Base-by-base conservation (phyloP, 2,888 invertebrate species). In the Tetranychus truncatus region DNA sequence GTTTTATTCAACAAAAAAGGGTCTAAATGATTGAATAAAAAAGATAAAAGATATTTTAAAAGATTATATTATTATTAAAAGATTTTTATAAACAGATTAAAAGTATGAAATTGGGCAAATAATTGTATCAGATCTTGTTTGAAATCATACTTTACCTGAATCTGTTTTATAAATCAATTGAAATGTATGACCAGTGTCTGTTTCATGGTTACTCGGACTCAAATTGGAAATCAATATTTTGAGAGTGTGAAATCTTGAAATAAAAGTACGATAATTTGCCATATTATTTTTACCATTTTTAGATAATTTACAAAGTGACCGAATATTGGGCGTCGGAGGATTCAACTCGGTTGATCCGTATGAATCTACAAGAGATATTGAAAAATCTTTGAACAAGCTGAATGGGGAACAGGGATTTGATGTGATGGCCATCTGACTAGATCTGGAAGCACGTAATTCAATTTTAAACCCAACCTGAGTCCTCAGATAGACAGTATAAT, bases 1-100 rank as follows among this genome's bases (percentile, higher is more conserved):
- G 83, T 76, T 82, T 85, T 45, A 66, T 77, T 77, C 44, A 84
- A 84, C 75, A 87, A 87, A 71, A 87, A 86, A 21, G 76, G 75
- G 77, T 80, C 80, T 80, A 74, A 8, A 75, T 73, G 24, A 20
- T 66, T 75, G 45, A 15, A 34, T 34, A 34, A 2, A 34, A 34
- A 66, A n/a, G n/a, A n/a, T n/a, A n/a, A 75, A 75, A 46, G 74
- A 34, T 24, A 15, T 24, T 4, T 34, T 34, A 34, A 34, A 34
- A 34, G 34, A 34, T 34, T 5, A n/a, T n/a, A n/a, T n/a, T n/a
- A n/a, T n/a, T n/a, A 34, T 34, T 34, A 34, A 34, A 34, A 34
- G 34, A 34, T 34, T 5, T 34, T 34, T 24, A 4, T 34, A 5
- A 34, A 34, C 34, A 34, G 34, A 5, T 34, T 34, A 3, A 5